Percentiles rank a stretch among this genome's conserved stretches.
Evolutionary conservation across 2,888 invertebrate genomes (phyloP).

Genomic region (Hirtodrosophila duncani): DNA sequence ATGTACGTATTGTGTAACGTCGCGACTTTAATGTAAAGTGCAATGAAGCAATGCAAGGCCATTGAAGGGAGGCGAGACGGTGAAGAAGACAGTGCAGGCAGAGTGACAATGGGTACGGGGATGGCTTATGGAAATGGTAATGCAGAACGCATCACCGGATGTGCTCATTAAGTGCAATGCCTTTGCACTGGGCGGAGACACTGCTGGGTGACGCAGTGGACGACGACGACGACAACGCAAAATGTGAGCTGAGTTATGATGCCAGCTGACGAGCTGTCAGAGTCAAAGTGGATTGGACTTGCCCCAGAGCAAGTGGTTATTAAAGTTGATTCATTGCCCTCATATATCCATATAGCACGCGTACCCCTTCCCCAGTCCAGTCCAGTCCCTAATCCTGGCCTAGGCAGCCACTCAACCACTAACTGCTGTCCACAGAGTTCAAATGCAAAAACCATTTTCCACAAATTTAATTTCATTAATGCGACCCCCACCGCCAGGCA

Average conservation of each 20-base stretch:
- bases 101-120: constrained; percentile 1
- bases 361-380: constrained; percentile 8
- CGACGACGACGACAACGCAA: constrained; percentile 8
- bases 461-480: constrained; percentile 66
- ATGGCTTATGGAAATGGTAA: too few species aligned
- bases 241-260: constrained; percentile 59
- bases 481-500: constrained; percentile 21
- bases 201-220: constrained; percentile 16
- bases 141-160: constrained; percentile 51
- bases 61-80: constrained; percentile 4
- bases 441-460: constrained; percentile 53
- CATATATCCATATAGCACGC: constrained; percentile 19
- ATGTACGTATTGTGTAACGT: constrained; percentile 61
- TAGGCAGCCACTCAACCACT: constrained; percentile 13
- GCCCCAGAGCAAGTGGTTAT: constrained; percentile 44
- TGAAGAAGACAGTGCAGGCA: not conserved
- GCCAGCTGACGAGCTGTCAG: constrained; percentile 71
- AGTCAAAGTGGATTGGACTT: constrained; percentile 5
- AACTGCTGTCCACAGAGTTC: not conserved
- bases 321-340: constrained; percentile 52
- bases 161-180: constrained; percentile 67
- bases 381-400: constrained; percentile 9
- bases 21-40: constrained; percentile 69
- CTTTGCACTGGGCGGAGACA: constrained; percentile 45
- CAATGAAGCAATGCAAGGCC: constrained; percentile 66